Percentiles rank a stretch among this genome's conserved stretches.
Evolutionary conservation across 2,797 vertebrate species (phyloP).

Genomic region (Delichon dasypus): DNA sequence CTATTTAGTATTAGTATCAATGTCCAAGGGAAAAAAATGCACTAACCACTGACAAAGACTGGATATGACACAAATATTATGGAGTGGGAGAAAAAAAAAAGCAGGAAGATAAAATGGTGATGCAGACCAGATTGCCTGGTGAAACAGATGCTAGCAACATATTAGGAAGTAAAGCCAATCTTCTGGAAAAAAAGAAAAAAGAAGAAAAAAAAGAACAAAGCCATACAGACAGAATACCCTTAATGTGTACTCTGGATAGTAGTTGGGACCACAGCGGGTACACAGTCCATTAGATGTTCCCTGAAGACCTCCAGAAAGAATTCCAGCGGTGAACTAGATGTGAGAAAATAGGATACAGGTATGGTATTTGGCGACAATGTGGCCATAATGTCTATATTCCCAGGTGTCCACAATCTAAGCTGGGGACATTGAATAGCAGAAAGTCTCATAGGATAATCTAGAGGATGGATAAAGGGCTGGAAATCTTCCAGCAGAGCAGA

Average conservation of each 20-base stretch:
- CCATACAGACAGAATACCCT: background rate
- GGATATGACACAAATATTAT: background rate
- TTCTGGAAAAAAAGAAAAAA: background rate
- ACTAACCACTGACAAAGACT: background rate
- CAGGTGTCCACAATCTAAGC: background rate
- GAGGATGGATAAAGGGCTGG: background rate
- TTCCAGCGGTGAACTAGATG: background rate
- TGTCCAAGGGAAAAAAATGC: background rate
- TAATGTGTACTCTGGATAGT: background rate
- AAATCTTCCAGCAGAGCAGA: background rate
- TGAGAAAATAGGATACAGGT: background rate
- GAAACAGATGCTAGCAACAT: slow-evolving; percentile 38
- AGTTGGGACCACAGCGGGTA: background rate
- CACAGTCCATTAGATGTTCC: background rate
- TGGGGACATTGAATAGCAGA: background rate
- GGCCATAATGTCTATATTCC: background rate
- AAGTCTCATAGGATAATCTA: background rate
- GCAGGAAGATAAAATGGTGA: slow-evolving; percentile 14
- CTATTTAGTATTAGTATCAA: background rate
- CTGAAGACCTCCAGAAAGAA: background rate
- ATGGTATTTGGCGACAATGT: background rate
- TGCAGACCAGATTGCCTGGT: slow-evolving; percentile 33
- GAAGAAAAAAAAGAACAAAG: background rate
- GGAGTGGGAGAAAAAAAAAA: background rate
- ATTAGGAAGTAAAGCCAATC: background rate